phyloP scores from a whole-genome alignment of 2,888 invertebrate species.

The Lithophane ornitopus region DNA sequence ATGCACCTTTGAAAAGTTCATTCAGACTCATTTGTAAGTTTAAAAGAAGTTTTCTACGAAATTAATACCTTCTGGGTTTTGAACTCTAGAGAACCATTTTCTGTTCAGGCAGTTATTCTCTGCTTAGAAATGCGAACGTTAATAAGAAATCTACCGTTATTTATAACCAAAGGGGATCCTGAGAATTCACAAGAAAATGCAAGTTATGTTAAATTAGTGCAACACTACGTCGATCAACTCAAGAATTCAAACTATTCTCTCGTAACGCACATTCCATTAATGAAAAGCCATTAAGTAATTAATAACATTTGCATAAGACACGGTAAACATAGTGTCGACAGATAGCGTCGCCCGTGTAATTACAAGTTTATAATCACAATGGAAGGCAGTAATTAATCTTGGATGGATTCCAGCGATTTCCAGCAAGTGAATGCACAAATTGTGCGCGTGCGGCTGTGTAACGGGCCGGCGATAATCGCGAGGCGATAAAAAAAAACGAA shows the following conservation, averaged over 20 bases:
- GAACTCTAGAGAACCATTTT: background rate
- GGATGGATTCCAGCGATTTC: slow-evolving; percentile 76
- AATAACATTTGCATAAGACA: slow-evolving; percentile 55
- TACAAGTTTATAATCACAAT: slow-evolving; percentile 65
- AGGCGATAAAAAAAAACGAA: slow-evolving; percentile 83
- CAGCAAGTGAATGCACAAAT: slow-evolving; percentile 73
- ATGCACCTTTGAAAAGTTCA: background rate
- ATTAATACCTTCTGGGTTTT: background rate
- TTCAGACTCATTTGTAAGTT: background rate
- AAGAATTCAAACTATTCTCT: slow-evolving; percentile 34
- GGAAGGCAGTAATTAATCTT: slow-evolving; percentile 72
- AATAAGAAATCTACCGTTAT: background rate
- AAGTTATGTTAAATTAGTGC: slow-evolving; percentile 14
- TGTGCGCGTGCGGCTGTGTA: slow-evolving; percentile 82
- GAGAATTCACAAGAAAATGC: background rate
- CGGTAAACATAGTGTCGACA: slow-evolving; percentile 53
- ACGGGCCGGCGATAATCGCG: slow-evolving; percentile 85
- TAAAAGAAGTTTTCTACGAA: background rate
- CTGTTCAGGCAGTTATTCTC: background rate
- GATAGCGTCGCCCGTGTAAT: slow-evolving; percentile 60
- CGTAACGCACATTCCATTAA: slow-evolving; percentile 42
- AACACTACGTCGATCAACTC: slow-evolving; percentile 14
- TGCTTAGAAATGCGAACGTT: background rate
- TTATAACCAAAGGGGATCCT: background rate
- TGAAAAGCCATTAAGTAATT: slow-evolving; percentile 57